A percentile compares a stretch with the other conserved stretches of the same genome.
Evolutionary conservation across 2,888 invertebrate species (phyloP).

Genomic region (Drosophila paramelanica): DNA sequence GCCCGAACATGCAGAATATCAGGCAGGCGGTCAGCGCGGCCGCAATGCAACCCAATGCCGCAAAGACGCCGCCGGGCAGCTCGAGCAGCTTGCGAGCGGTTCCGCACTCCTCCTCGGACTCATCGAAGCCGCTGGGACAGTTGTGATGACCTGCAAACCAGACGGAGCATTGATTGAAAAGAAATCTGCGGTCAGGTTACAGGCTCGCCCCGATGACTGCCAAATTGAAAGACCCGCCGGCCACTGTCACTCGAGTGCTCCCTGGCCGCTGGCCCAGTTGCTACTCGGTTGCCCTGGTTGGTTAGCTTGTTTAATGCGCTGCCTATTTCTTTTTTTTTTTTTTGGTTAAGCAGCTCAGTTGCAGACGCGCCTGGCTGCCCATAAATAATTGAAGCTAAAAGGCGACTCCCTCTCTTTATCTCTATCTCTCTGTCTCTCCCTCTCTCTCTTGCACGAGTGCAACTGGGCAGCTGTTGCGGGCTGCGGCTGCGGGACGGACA

Average conservation of each 20-base stretch:
- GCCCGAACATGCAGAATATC: conserved; percentile 87
- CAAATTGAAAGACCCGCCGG: conserved; percentile 62
- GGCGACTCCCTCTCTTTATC: conserved; percentile 50
- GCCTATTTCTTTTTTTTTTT: conserved; percentile 63
- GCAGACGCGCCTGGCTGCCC: conserved; percentile 75
- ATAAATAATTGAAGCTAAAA: conserved; percentile 81
- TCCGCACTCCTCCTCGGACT: conserved; percentile 89
- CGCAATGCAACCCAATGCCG: conserved; percentile 87
- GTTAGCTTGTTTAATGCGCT: conserved; percentile 72
- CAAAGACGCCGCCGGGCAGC: conserved; percentile 86
- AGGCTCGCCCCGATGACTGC: conserved; percentile 25
- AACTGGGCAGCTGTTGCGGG: conserved; percentile 67
- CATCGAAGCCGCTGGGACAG: conserved; percentile 89
- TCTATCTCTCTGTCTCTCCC: background rate
- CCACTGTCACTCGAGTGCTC: conserved; percentile 64
- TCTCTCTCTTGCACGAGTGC: conserved; percentile 19
- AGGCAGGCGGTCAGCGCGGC: conserved; percentile 87
- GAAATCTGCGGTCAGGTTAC: conserved; percentile 58
- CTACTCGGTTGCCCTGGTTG: conserved; percentile 14
- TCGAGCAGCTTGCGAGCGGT: conserved; percentile 86
- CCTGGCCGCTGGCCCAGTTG: conserved; percentile 6
- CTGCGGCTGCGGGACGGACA: conserved; percentile 17
- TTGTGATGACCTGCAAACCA: conserved; percentile 85
- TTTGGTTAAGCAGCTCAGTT: conserved; percentile 74
- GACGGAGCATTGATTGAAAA: conserved; percentile 51